Evolutionary conservation across 2,797 vertebrate genomes (phyloP).

Genomic region (Cyclura pinguis): DNA sequence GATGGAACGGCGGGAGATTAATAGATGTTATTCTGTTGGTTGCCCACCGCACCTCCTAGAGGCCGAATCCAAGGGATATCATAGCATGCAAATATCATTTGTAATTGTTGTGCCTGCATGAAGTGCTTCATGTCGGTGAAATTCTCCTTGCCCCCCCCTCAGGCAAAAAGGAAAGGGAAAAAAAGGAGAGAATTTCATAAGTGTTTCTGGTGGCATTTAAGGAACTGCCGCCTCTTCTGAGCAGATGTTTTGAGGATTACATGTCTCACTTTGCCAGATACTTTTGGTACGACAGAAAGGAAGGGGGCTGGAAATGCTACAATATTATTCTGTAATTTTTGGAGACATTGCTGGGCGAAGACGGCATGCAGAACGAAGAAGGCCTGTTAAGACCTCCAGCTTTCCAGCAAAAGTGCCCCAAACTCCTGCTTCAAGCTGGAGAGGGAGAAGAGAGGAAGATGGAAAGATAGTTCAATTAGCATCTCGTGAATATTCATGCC

Average conservation of each 20-base stretch:
- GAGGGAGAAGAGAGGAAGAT: not conserved
- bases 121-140: constrained; percentile 62
- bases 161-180: too few species aligned
- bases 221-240: constrained; percentile 64
- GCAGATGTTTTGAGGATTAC: constrained; percentile 71
- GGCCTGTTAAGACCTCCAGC: not conserved
- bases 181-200: constrained; percentile 43
- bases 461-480: not conserved
- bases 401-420: not conserved
- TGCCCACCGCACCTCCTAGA: constrained; percentile 15
- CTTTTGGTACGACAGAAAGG: constrained; percentile 55
- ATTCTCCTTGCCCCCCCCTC: constrained; percentile 40
- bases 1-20: constrained; percentile 35
- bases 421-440: not conserved
- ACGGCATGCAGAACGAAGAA: not conserved
- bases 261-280: constrained; percentile 57
- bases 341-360: too few species aligned
- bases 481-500: not conserved
- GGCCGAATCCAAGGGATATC: constrained; percentile 66
- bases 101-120: constrained; percentile 69
- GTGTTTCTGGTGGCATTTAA: constrained; percentile 65
- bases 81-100: constrained; percentile 71
- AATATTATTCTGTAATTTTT: constrained; percentile 22
- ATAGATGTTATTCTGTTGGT: constrained; percentile 23
- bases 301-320: constrained; percentile 1